Evolutionary conservation across 2,113 vertebrate species (phyloP), one percentile per base, ranked within the genome.

Genomic region (Ornithorhynchus anatinus): DNA sequence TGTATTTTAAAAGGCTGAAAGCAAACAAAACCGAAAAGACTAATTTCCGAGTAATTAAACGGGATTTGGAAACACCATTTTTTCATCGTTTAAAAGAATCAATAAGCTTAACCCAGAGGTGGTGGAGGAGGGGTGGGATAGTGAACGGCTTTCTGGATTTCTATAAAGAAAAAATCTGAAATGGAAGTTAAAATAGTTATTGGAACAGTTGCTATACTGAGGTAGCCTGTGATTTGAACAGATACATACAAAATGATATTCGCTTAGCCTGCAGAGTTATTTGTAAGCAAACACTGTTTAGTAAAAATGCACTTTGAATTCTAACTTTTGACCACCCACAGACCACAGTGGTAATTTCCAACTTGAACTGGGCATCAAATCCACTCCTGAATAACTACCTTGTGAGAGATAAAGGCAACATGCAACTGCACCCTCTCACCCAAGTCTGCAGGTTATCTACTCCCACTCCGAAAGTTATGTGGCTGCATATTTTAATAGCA

Each of bases 1-100:
- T 48, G 43, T 22, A 35, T 53, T 39, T 27, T 74, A 65, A 44
- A 47, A 66, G 84, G 33, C 25, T 10, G 53, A 53, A 51, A 45
- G 37, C 51, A 45, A 37, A 69, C 6, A 53, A n/a, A 16, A 68
- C 44, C 6, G 16, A 40, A 59, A 65, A 40, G 8, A 2, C 17
- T 38, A 7, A 42, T 42, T 17, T 43, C 37, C 57, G 20, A 45
- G 11, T 52, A 6, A 29, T 59, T 54, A 43, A 76, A 76, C 32
- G 5, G 0, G 1, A 72, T 50, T 8, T 42, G 1, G 50, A 19
- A 44, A 33, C 40, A 23, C 6, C 20, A 31, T 11, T 60, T 61
- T 40, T 23, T 47, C 56, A 45, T 59, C 51, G 42, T 14, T 38
- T 59, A 47, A 66, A 53, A 25, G 22, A 22, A 45, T 25, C 5